A percentile compares a stretch with the other conserved stretches of the same genome.
Conservation (phyloP, 2,888 invertebrate genomes). For the Vandiemenella viatica region DNA sequence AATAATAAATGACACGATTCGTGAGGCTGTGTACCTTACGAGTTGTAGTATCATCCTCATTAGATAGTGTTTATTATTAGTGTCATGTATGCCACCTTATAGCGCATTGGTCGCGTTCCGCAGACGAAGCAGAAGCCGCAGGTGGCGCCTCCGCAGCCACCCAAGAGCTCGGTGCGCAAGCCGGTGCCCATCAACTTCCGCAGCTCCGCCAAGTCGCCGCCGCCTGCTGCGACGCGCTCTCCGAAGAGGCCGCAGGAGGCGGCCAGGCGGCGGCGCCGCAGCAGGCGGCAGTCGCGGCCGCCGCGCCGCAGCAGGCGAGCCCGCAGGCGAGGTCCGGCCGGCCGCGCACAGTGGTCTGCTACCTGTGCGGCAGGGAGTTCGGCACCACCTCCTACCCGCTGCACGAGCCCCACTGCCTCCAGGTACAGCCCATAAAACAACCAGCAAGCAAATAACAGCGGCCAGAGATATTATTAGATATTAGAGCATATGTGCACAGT, state of each 20-base stretch:
- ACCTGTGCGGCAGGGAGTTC: slow-evolving; percentile 49
- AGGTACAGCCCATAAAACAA: too few relatives aligned
- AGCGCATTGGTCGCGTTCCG: too few relatives aligned
- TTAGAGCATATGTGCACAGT: too few relatives aligned
- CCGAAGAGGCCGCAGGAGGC: not conserved
- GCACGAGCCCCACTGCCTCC: slow-evolving; percentile 49
- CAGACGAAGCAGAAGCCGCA: slow-evolving; percentile 1
- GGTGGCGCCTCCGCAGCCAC: not conserved
- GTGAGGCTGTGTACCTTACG: too few relatives aligned
- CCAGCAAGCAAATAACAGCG: too few relatives aligned
- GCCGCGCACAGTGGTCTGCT: slow-evolving; percentile 36
- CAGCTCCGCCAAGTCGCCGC: not conserved
- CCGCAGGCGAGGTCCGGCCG: not conserved
- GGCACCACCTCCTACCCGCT: slow-evolving; percentile 46
- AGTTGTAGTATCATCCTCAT: too few relatives aligned
- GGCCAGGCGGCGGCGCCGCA: not conserved
- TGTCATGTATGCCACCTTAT: too few relatives aligned
- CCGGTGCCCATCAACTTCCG: slow-evolving; percentile 35
- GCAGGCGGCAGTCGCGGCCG: not conserved
- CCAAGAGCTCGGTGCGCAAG: slow-evolving; percentile 34
- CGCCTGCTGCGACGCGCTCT: not conserved
- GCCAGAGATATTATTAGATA: too few relatives aligned
- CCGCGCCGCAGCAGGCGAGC: not conserved
- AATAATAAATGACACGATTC: too few relatives aligned
- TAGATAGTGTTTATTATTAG: too few relatives aligned